Base-by-base conservation (phyloP, 2,888 invertebrate species). In the Conus canariensis region DNA sequence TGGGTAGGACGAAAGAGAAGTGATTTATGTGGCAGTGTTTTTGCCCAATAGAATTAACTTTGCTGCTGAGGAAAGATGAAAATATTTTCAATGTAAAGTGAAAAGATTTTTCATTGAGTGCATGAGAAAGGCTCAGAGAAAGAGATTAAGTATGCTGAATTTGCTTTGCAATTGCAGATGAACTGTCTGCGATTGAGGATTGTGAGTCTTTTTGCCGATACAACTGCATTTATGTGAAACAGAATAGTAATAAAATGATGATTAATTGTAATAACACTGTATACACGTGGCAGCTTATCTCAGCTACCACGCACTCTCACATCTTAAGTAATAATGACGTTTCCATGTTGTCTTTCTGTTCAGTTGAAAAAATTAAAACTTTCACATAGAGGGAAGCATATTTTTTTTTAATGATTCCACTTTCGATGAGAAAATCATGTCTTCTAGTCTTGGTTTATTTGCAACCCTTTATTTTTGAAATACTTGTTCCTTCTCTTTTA, bases 161-260 rank as follows among this genome's bases (percentile, higher is more conserved):
- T 56, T 83, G 82, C 82, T 83, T 83, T 83, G 56, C 58, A 56
- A 58, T 83, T 83, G 19, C 82, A 83, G 82, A 58, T 56, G 82
- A 58, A 56, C 58, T 19, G 58, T 58, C 82, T 58, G 56, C 10
- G 19, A 58, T 25, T 83, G 82, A 83, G 19, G 82, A 56, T 83
- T 83, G 82, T 83, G 58, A 83, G 82, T 83, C 25, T 56, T 58
- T 58, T 9, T 83, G 25, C 22, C 82, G 58, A 25, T n/a, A 7
- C 10, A 56, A 10, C 30, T 77, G 25, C n/a, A 74, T 10, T 5
- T n/a, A n/a, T 45, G 30, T 45, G 14, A 14, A 83, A 25, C 82
- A 83, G 25, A 58, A 83, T 9, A 64, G 64, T 64, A 64, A 64
- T 64, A 83, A 22, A 58, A 58, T 56, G 58, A 58, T 83, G 58